Percentiles rank a stretch among this genome's conserved stretches.
These are phyloP conservation scores for Thecocarcelia acutangulata DNA, from an alignment of 2,888 invertebrate genomes.

Conservation along the genomic window DNA sequence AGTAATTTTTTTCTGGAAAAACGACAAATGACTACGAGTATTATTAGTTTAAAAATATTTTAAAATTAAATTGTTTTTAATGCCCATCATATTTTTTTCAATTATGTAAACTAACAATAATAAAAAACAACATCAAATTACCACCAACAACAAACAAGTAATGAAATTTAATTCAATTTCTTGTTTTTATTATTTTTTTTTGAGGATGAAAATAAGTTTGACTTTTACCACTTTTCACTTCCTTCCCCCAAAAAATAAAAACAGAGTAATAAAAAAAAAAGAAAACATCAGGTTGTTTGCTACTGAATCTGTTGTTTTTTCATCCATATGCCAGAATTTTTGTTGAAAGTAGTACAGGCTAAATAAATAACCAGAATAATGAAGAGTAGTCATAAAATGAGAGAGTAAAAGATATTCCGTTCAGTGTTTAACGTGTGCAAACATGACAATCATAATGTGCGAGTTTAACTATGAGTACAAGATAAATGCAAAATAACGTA, in stretches of 20 bases:
- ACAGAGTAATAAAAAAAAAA: background rate
- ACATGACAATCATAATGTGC: constrained; percentile 47
- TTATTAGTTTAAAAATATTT: too few relatives aligned
- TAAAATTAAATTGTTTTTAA: constrained; percentile 30
- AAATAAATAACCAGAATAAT: constrained; percentile 61
- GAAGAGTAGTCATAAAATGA: constrained; percentile 42
- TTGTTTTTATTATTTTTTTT: constrained; percentile 27
- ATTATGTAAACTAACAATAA: constrained; percentile 17
- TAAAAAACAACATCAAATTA: constrained; percentile 19
- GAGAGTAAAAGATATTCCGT: constrained; percentile 37
- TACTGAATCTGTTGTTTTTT: constrained; percentile 3
- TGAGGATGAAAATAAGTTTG: constrained; percentile 45
- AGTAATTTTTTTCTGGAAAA: too few relatives aligned
- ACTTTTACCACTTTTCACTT: constrained; percentile 52
- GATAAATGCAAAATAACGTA: constrained; percentile 45
- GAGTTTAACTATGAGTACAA: constrained; percentile 14
- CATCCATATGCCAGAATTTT: constrained; percentile 64
- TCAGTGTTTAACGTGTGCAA: constrained; percentile 39
- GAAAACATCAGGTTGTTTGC: constrained; percentile 43
- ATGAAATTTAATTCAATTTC: constrained; percentile 67
- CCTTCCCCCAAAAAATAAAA: background rate
- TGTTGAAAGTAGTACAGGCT: constrained; percentile 29
- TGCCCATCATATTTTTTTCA: constrained; percentile 47
- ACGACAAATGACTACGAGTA: too few relatives aligned
- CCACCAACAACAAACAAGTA: constrained; percentile 37